Evolutionary conservation across 2,797 vertebrate genomes (phyloP).

Genomic region (Scleropages formosus): DNA sequence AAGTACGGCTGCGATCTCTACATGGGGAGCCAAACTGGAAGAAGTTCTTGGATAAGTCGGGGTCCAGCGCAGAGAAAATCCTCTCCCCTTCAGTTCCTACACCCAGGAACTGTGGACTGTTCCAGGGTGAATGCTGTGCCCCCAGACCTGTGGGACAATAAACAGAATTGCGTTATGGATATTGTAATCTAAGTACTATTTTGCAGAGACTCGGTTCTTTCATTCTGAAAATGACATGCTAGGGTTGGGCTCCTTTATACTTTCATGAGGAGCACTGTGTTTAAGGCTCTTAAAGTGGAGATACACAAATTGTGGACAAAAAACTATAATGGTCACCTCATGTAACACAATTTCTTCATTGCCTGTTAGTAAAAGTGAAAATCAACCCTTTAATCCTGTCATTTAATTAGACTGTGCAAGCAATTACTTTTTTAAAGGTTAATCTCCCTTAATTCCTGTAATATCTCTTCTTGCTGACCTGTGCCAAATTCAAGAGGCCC

Average conservation of each 20-base stretch:
- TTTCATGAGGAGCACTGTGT: too few species aligned
- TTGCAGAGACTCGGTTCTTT: too few species aligned
- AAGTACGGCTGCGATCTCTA: constrained; percentile 44
- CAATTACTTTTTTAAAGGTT: too few species aligned
- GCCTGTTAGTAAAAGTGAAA: too few species aligned
- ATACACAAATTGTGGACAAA: too few species aligned
- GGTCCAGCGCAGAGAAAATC: constrained; percentile 62
- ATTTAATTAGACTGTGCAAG: neutral
- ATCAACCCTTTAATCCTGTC: too few species aligned
- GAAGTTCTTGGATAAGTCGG: constrained; percentile 58
- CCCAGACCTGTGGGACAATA: constrained; percentile 50
- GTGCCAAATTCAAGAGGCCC: constrained; percentile 1
- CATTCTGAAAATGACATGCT: too few species aligned
- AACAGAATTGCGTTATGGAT: constrained; percentile 24
- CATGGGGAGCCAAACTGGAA: constrained; percentile 67
- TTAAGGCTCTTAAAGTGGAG: too few species aligned
- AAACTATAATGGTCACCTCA: too few species aligned
- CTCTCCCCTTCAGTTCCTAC: constrained; percentile 46
- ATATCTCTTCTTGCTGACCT: constrained; percentile 40
- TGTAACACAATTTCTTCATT: too few species aligned
- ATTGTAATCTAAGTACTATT: neutral
- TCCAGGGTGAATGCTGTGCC: constrained; percentile 50
- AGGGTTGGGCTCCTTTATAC: too few species aligned
- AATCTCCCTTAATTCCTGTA: too few species aligned
- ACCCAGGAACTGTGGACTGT: constrained; percentile 55